Evolutionary conservation across 2,113 vertebrate genomes (phyloP), one percentile per base, ranked within the genome.

Genomic region (Neogale vison): DNA sequence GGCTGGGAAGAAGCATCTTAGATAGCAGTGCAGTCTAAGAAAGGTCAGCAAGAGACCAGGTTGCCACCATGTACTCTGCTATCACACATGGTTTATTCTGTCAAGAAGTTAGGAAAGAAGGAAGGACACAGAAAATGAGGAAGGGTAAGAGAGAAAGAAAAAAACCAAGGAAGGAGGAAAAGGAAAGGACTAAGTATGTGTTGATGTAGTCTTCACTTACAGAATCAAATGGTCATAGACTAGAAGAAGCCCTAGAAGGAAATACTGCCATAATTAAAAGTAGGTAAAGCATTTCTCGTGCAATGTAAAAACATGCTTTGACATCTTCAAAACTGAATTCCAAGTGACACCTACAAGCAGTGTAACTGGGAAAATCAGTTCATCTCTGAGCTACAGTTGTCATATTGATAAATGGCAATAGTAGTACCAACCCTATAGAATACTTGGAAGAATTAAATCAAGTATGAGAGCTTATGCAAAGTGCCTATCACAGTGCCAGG

Each of bases 141-240:
- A 12, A 36, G 21, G 18, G 23, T 23, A 23, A 63, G 23, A 67
- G 23, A 67, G 21, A 82, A 74, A 36, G 59, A 69, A 69, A 69
- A 69, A 88, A 91, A 74, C 4, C 50, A 84, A 88, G 55, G 21
- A 69, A 81, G 61, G 59, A 67, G 23, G 61, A 83, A 74, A 95
- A 18, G 45, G 45, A 87, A 95, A 94, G 23, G 85, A 79, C 63
- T 93, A 82, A 50, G 74, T 72, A 90, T 86, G 94, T 90, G 87
- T 23, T 39, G 50, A 69, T 17, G 0, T 79, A 63, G 39, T 71
- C 69, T 31, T 65, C 23, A 26, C 6, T 77, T 85, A 36, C 34
- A 87, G 85, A 90, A 52, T 57, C 59, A 96, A 50, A 71, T 29
- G 26, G 29, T 81, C 23, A 26, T 7, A 55, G 63, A 6, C 36